Percentiles rank a stretch among this genome's conserved stretches.
These are phyloP conservation scores for Zaprionus taronus DNA, from an alignment of 1,140 invertebrate genomes.

Conservation along the genomic window DNA sequence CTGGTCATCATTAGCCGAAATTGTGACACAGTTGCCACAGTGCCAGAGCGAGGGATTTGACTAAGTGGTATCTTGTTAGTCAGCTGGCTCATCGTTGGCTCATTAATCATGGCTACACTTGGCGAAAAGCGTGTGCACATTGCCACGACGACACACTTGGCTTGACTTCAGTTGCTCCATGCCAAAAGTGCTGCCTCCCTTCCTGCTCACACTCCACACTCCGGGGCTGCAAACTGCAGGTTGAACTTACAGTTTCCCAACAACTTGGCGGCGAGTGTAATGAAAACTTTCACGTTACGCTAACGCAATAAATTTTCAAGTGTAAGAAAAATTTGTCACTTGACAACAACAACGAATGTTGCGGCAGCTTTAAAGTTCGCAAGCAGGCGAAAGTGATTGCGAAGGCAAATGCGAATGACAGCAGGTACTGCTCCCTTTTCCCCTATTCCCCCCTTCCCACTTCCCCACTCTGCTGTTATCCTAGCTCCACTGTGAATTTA, in stretches of 20 bases:
- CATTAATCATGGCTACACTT: conserved; percentile 51
- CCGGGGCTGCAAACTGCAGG: conserved; percentile 33
- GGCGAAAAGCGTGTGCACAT: conserved; percentile 14
- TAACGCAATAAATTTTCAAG: conserved; percentile 57
- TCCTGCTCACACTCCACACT: conserved; percentile 31
- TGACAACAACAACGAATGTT: conserved; percentile 32
- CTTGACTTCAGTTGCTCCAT: not conserved
- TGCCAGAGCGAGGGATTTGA: conserved; percentile 24
- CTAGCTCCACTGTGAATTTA: conserved; percentile 53
- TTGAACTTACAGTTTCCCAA: conserved; percentile 51
- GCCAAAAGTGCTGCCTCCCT: not conserved
- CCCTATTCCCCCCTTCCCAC: not conserved
- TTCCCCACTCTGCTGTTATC: no score
- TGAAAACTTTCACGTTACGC: conserved; percentile 62
- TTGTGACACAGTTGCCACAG: conserved; percentile 32
- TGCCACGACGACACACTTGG: not conserved
- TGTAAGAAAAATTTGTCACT: conserved; percentile 68
- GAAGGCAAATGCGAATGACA: conserved; percentile 20
- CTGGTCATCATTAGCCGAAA: conserved; percentile 38
- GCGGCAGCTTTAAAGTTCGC: conserved; percentile 13
- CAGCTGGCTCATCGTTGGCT: conserved; percentile 24
- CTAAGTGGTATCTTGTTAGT: conserved; percentile 46
- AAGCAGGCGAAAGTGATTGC: not conserved
- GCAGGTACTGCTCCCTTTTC: not conserved
- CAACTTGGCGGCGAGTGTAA: conserved; percentile 19